Evolutionary conservation across 2,113 vertebrate species (phyloP), one percentile per base, ranked within the genome.

Genomic region (Prunella fulvescens): DNA sequence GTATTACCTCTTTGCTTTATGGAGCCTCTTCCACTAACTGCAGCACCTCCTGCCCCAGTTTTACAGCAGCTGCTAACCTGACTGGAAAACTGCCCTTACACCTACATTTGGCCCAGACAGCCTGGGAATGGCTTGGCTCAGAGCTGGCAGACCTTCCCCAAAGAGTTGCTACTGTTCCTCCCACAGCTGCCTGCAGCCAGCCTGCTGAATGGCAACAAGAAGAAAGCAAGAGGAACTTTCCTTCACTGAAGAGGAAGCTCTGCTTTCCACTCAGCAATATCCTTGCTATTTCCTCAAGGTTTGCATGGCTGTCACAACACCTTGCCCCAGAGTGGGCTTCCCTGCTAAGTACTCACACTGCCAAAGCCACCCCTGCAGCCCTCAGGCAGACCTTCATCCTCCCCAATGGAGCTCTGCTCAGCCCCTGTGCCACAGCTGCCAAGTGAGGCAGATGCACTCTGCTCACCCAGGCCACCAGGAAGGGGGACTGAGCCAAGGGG

Each of bases 381-480:
- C 31, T 29, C 2, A 0, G 40, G 23, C 60, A n/a, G 12, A 33
- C 23, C 37, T 40, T 45, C 12, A 24, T 37, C 14, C 29, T 69
- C 19, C 40, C 33, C 39, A 2, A 0, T 1, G 29, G 50, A 70
- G 39, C 42, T 58, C 37, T 10, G 26, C 81, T 73, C 17, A 3
- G 51, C 12, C 24, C 19, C 61, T 50, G 4, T 48, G 45, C 37
- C 61, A 47, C 2, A 0, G 1, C 37, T 19, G 12, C 66, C 1
- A 8, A 29, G 54, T 4, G 35, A 81, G 40, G 23, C n/a, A 37
- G 40, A 23, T 1, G 3, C 53, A 22, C 31, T 47, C 65, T 47
- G 65, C 19, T 35, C 16, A 45, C 18, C 24, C 2, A 1, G 17
- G 10, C 51, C 1, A 4, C 31, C 0, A 0, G 39, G 17, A 65